A percentile compares a stretch with the other conserved stretches of the same genome.
Conservation (phyloP, 1,140 invertebrate genomes). For the Cherax destructor region DNA sequence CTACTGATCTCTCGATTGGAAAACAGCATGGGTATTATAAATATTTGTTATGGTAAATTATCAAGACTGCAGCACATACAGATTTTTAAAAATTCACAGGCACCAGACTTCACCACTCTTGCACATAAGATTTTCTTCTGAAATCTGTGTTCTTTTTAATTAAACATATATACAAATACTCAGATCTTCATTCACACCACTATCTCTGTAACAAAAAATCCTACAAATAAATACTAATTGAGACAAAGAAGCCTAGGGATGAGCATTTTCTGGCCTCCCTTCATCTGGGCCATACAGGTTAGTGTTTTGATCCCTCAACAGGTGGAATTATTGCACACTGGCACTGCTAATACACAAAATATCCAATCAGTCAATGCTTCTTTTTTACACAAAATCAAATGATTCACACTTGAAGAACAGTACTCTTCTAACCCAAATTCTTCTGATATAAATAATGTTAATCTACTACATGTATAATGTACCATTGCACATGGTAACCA, state of each 20-base stretch:
- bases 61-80: slow-evolving; percentile 2
- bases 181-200: neutral
- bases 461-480: neutral
- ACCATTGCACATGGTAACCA: neutral
- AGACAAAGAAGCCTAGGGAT: slow-evolving; percentile 9
- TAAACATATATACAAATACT: neutral
- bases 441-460: neutral
- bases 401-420: neutral
- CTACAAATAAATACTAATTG: slow-evolving; percentile 12
- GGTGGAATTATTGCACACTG: slow-evolving; percentile 26
- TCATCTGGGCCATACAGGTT: neutral
- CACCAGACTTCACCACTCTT: neutral
- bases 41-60: neutral
- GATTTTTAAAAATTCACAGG: neutral
- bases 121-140: neutral
- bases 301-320: slow-evolving; percentile 11
- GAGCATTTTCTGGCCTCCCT: neutral
- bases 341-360: neutral
- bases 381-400: neutral
- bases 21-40: neutral
- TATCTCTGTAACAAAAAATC: neutral
- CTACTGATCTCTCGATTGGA: neutral
- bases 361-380: slow-evolving; percentile 17
- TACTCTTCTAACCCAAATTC: neutral
- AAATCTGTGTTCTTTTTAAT: neutral